Evolutionary conservation across 2,113 vertebrate genomes (phyloP).

Genomic region (Epinephelus lanceolatus): DNA sequence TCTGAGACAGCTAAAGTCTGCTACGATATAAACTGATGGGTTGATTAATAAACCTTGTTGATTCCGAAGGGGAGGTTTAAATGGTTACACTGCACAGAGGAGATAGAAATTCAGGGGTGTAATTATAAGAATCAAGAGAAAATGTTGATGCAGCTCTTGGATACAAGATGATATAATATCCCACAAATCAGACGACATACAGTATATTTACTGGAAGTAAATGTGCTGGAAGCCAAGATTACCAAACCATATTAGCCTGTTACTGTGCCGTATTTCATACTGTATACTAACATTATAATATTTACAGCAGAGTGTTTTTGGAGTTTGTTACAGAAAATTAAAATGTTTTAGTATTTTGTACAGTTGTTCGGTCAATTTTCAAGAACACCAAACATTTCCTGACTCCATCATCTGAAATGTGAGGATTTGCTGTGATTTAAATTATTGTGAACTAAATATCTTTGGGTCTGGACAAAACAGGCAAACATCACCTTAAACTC

Average conservation of each 20-base stretch:
- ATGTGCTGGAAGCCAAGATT: background rate
- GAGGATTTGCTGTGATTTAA: no score
- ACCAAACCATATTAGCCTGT: background rate
- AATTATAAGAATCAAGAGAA: background rate
- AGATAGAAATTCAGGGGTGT: background rate
- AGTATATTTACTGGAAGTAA: background rate
- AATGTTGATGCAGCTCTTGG: background rate
- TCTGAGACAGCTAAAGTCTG: background rate
- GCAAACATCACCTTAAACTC: no score
- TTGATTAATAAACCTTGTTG: background rate
- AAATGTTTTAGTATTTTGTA: background rate
- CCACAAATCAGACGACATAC: background rate
- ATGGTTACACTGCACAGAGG: background rate
- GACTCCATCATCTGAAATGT: no score
- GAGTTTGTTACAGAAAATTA: no score
- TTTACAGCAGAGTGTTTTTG: background rate
- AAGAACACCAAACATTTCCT: no score
- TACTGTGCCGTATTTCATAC: background rate
- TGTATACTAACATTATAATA: background rate
- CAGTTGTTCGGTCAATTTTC: background rate
- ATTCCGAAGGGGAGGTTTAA: background rate
- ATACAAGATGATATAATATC: background rate
- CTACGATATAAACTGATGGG: background rate
- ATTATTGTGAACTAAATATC: no score
- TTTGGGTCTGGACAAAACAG: no score